Base-by-base conservation (phyloP, 2,797 vertebrate genomes). In the Chrosomus eos region DNA sequence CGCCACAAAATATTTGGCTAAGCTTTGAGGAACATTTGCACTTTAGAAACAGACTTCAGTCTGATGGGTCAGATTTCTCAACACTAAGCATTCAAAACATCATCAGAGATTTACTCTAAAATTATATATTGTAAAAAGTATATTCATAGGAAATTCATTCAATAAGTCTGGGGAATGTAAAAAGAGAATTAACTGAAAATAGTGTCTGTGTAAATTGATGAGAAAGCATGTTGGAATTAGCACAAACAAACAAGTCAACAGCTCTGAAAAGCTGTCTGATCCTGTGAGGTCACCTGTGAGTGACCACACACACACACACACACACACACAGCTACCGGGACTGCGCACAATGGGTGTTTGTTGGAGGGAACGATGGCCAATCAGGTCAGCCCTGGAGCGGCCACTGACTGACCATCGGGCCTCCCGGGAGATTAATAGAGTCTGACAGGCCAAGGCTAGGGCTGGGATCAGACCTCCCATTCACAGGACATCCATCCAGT, bases 371-470 rank as follows among this genome's bases (percentile, higher is more conserved):
- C 16, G 51, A 58, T 26, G 75, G 58, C 84, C 70, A 67, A 83
- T 66, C 14, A 40, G 86, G 40, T 72, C 73, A 28, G n/a, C 74
- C 62, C 62, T 71, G 53, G 26, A 53, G 55, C n/a, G 66, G 60
- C 75, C 80, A 64, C 66, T 51, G 75, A 85, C 66, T 80, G 76
- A 87, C 85, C 79, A 81, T 75, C 67, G 40, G 80, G 88, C 83
- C 85, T 86, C 86, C 77, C 58, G 28, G 43, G 79, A 89, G 86
- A 90, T 88, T 90, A 88, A 90, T 89, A 73, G 67, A 84, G 84
- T 68, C 84, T 89, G 90, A 89, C 87, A 89, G 85, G 72, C 68
- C 87, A 85, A 72, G 82, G 70, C 31, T 55, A 87, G 67, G 68
- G 36, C 58, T 76, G 38, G 72, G 80, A 74, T 68, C 74, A 73